phyloP scores from a whole-genome alignment of 2,113 vertebrate species.

The Propithecus coquereli region DNA sequence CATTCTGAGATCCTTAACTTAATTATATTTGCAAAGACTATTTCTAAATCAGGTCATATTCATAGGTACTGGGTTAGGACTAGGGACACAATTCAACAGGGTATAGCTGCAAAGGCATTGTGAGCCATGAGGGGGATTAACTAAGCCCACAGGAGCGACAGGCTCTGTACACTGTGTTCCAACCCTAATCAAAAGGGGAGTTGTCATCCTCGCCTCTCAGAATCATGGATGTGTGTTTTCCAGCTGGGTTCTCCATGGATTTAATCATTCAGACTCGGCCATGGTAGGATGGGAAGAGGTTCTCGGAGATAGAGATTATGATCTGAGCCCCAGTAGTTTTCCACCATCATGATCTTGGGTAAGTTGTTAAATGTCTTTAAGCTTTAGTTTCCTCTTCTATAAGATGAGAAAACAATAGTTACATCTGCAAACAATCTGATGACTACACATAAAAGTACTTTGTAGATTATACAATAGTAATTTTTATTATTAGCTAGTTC shows the following conservation, averaged over 20 bases:
- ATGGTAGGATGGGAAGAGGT: background rate
- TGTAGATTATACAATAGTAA: background rate
- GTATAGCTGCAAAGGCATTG: background rate
- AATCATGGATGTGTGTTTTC: background rate
- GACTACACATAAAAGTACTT: background rate
- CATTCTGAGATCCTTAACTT: background rate
- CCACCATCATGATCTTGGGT: background rate
- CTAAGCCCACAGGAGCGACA: background rate
- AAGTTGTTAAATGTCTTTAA: background rate
- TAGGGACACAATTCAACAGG: background rate
- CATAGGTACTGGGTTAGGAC: background rate
- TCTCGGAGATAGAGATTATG: background rate
- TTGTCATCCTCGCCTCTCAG: background rate
- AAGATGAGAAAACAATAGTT: background rate
- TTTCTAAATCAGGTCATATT: background rate
- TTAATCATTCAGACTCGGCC: background rate
- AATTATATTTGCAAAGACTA: background rate
- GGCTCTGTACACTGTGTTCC: fast-evolving
- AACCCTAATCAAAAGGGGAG: background rate
- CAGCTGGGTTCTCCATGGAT: background rate
- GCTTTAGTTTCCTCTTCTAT: background rate
- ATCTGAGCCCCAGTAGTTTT: background rate
- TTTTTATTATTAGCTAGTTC: background rate
- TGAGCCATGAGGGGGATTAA: background rate
- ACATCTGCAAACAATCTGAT: background rate